A percentile compares a stretch with the other conserved stretches of the same genome.
Conservation (phyloP, 1,140 invertebrate genomes). For the Macrostomum lignano region DNA sequence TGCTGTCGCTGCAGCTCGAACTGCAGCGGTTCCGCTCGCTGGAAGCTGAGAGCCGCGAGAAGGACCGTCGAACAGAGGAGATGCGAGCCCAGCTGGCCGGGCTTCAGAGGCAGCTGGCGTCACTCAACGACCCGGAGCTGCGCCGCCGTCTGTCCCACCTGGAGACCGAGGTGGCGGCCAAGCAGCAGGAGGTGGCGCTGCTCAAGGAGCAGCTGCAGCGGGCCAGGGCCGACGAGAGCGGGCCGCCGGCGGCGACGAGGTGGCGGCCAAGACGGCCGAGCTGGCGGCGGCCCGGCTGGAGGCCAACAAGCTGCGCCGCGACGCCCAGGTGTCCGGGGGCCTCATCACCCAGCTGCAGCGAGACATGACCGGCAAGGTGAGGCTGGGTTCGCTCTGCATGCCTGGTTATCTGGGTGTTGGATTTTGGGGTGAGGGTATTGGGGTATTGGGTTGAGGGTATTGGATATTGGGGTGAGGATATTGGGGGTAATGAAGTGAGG, state of each 20-base stretch:
- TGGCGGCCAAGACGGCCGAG: too few species aligned
- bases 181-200: conserved; percentile 13
- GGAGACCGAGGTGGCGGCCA: conserved; percentile 15
- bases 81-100: conserved; percentile 5
- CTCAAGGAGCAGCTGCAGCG: conserved; percentile 20
- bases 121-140: conserved; percentile 3
- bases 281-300: too few species aligned
- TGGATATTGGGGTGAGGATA: too few species aligned
- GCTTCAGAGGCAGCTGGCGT: conserved; percentile 5
- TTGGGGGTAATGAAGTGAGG: too few species aligned
- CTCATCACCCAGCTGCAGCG: conserved; percentile 25
- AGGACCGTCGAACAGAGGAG: conserved; percentile 9
- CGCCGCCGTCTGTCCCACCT: conserved; percentile 11
- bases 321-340: conserved; percentile 25
- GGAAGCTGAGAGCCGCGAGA: conserved; percentile 8
- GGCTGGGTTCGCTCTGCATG: too few species aligned
- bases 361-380: conserved; percentile 25
- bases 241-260: too few species aligned
- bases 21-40: conserved; percentile 3
- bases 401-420: too few species aligned
- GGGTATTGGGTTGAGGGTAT: too few species aligned
- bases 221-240: too few species aligned
- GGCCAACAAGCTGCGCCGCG: conserved; percentile 22
- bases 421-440: too few species aligned
- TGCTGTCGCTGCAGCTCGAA: conserved; percentile 15